A percentile compares a stretch with the other conserved stretches of the same genome.
These are phyloP conservation scores for Nudaria mundana DNA, from an alignment of 2,888 invertebrate species.

Conservation along the genomic window DNA sequence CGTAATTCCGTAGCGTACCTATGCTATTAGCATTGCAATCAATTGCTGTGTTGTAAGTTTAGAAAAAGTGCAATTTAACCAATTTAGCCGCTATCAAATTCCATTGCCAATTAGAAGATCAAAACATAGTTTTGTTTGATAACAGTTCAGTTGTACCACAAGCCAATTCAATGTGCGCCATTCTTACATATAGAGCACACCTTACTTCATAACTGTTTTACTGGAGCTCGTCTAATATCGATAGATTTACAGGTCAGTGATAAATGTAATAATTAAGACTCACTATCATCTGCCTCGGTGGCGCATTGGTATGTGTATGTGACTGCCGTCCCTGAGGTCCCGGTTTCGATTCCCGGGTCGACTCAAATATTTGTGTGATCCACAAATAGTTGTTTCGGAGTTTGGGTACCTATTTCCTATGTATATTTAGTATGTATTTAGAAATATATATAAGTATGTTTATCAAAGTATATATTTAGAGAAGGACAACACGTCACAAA, in stretches of 20 bases:
- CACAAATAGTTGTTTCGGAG: too few relatives aligned
- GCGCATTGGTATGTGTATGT: too few relatives aligned
- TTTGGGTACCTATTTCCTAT: too few relatives aligned
- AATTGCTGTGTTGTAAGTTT: constrained; percentile 19
- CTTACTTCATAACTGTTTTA: constrained; percentile 2
- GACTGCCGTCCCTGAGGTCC: too few relatives aligned
- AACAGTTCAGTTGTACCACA: constrained; percentile 33
- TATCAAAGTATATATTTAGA: too few relatives aligned
- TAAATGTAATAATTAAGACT: too few relatives aligned
- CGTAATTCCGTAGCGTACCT: constrained; percentile 6
- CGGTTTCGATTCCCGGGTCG: too few relatives aligned
- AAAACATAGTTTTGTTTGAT: constrained; percentile 51
- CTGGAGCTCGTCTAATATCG: not conserved
- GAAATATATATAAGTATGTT: too few relatives aligned
- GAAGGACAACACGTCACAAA: too few relatives aligned
- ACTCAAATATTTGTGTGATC: too few relatives aligned
- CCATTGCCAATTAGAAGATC: constrained; percentile 53
- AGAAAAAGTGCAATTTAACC: constrained; percentile 20
- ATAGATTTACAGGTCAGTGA: constrained; percentile 19
- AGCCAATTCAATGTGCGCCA: constrained; percentile 1
- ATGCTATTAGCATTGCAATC: constrained; percentile 19
- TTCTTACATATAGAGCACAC: not conserved
- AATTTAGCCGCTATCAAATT: constrained; percentile 51
- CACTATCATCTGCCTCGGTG: too few relatives aligned
- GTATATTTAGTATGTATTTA: too few relatives aligned